Percentiles rank a stretch among this genome's conserved stretches.
Conservation (phyloP, 2,113 vertebrate genomes). For the Oriolus oriolus region DNA sequence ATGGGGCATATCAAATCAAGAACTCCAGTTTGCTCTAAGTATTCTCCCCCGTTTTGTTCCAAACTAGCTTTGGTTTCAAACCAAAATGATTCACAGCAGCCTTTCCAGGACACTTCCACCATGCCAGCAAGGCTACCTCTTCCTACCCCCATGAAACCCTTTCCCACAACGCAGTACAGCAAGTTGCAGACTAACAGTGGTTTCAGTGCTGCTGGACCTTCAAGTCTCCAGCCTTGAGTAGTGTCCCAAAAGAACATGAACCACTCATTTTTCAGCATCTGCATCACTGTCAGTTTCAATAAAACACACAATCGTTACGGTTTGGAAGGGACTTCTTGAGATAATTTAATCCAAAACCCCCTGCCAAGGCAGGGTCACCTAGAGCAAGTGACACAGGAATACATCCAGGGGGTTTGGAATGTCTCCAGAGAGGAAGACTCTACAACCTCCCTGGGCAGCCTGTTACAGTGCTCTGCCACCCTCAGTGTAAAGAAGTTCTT, state of each 20-base stretch:
- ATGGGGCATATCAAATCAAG: neutral
- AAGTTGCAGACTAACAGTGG: neutral
- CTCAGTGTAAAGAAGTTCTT: neutral
- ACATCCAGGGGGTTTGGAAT: neutral
- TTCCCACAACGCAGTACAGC: fast-evolving
- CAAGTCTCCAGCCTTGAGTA: neutral
- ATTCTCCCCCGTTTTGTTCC: neutral
- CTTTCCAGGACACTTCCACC: neutral
- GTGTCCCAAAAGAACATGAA: fast-evolving
- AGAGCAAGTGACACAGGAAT: neutral
- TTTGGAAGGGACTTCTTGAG: neutral
- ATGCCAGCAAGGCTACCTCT: neutral
- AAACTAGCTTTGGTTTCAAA: neutral
- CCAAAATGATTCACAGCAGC: neutral
- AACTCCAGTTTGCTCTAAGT: neutral
- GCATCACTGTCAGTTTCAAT: fast-evolving
- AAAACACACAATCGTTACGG: neutral
- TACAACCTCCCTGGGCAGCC: neutral
- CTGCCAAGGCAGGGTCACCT: neutral
- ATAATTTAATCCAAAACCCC: neutral
- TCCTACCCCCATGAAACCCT: neutral
- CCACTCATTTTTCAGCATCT: neutral
- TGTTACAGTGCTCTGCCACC: neutral
- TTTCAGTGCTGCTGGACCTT: neutral
- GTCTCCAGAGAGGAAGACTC: neutral